phyloP scores from a whole-genome alignment of 2,888 invertebrate genomes.

The Antitype chi region DNA sequence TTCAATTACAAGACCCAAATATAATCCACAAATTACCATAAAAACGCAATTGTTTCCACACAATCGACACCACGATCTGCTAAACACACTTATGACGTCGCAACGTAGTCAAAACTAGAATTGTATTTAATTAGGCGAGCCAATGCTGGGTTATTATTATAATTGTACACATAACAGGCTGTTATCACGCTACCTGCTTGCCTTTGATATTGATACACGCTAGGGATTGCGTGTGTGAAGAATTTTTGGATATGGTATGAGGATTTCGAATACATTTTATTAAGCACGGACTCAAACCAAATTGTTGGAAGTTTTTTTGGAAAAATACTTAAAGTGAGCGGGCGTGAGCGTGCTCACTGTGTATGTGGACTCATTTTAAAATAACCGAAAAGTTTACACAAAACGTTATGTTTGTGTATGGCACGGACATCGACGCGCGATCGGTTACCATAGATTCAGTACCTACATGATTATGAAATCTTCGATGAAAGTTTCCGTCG shows the following conservation, averaged over 20 bases:
- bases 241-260: conserved; percentile 52
- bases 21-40: conserved; percentile 37
- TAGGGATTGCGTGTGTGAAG: conserved; percentile 16
- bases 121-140: conserved; percentile 69
- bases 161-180: conserved; percentile 69
- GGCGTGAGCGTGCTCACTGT: no score
- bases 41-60: conserved; percentile 39
- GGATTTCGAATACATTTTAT: neutral
- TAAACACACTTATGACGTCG: conserved; percentile 53
- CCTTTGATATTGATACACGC: conserved; percentile 69
- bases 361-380: neutral
- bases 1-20: conserved; percentile 31
- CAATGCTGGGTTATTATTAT: conserved; percentile 63
- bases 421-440: no score
- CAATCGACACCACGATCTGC: conserved; percentile 42
- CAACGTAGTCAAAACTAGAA: conserved; percentile 46
- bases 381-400: neutral
- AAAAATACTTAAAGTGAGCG: neutral
- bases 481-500: no score
- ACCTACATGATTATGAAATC: no score
- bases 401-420: no score
- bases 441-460: no score
- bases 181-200: conserved; percentile 72
- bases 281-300: neutral
- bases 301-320: neutral